Evolutionary conservation across 2,113 vertebrate species (phyloP), one percentile per base, ranked within the genome.

Genomic region (Cebidichthys violaceus): DNA sequence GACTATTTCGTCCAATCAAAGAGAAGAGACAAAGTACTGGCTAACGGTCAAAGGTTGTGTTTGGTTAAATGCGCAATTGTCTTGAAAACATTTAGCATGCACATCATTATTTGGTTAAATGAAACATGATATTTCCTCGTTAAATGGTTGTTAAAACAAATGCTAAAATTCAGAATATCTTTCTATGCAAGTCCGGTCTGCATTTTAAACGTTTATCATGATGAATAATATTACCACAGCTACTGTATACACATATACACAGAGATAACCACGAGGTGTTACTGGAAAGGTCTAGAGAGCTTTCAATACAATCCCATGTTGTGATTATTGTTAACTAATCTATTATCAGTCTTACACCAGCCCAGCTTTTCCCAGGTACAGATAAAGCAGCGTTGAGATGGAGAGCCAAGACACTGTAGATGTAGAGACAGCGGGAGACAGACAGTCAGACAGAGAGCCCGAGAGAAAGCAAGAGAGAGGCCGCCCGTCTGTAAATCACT

Each of bases 361-460:
- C 31, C 41, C 35, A 64, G 41, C 22, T 41, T 77, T 70, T 84
- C 67, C 24, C 3, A 74, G 45, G 41, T 33, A 22, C 14, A 89
- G 86, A 93, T 89, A 91, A 88, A 52, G 41, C 31, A 68, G 65
- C 52, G 33, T 24, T 43, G 67, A 87, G 85, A 90, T 41, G 37
- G 35, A 64, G 70, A 74, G 86, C 24, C 43, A 11, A 82, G 90
- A 90, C 88, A 82, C 35, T 37, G 22, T 35, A 69, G 55, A 87
- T 81, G 52, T 60, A 57, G 62, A 83, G 52, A 82, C 57, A 85
- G 67, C 45, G 14, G 47, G 41, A 75, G 70, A 84, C 50, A 75
- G 67, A 68, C 66, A 71, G 64, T 69, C 70, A 84, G 71, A 82
- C 67, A 68, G 62, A 79, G 57, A 77, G 41, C 45, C 66, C 8